Evolutionary conservation across 1,140 invertebrate species (phyloP), one percentile per base, ranked within the genome.

Genomic region (Tetramorium parvispinum): DNA sequence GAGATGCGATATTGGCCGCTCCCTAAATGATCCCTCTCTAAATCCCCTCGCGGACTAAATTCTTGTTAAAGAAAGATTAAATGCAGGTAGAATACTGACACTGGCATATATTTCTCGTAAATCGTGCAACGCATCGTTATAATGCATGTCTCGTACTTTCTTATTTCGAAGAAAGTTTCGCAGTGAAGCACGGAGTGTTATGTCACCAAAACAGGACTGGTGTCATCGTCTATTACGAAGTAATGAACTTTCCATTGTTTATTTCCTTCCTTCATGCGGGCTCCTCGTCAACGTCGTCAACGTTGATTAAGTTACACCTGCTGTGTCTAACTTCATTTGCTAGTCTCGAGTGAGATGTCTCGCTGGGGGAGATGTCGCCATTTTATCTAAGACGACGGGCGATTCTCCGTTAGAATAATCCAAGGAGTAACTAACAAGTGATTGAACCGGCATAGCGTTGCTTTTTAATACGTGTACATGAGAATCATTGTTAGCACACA

Each of bases 281-380:
- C 4, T 55, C 37, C n/a, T 68, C 53, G 57, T 73, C 85, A 88
- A 71, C 53, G 61, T 83, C 86, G 37, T 77, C 73, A n/a, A 46
- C 43, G 51, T 61, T 88, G 66, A 88, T 88, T 78, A 87, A 68
- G 61, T 70, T 70, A 61, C 65, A 88, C 79, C 86, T 87, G 70
- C 49, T 57, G 53, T 75, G 63, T 46, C 66, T 88, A 83, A 87
- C 59, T 87, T 88, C 63, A 71, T 88, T 88, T 78, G 27, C 53
- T 18, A 24, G n/a, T 51, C 53, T 46, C 16, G 5, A 88, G 66
- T 43, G 43, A 59, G 71, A 75, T 66, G 59, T 65, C 32, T 75
- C 70, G 51, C 37, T 40, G 18, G 18, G 68, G 13, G 53, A 83
- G 37, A 46, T 10, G 10, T 61, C 32, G 46, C 8, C 63, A 59